phyloP scores from a whole-genome alignment of 2,113 vertebrate species.

The Uria lomvia region DNA sequence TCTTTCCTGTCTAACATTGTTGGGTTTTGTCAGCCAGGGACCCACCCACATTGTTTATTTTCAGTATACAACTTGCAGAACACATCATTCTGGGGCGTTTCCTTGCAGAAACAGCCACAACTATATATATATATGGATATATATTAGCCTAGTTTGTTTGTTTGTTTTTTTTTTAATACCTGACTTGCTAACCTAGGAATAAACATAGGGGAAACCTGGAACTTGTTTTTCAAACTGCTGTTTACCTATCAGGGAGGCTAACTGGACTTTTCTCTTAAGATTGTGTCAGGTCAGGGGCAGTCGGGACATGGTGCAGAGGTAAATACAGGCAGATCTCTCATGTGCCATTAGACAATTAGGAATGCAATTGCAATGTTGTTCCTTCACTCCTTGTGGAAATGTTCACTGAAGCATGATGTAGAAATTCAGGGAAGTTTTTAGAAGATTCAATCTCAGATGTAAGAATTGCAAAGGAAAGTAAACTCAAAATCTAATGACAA shows the following conservation, averaged over 20 bases:
- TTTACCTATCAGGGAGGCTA: neutral
- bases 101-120: neutral
- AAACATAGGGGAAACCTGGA: neutral
- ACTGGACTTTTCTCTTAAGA: neutral
- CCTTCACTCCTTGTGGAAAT: neutral
- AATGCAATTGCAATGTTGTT: neutral
- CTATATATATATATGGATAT: neutral
- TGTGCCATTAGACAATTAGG: neutral
- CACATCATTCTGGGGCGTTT: neutral
- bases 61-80: neutral
- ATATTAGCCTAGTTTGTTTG: neutral
- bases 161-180: neutral
- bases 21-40: neutral
- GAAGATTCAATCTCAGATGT: neutral
- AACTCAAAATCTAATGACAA: neutral
- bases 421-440: neutral
- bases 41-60: neutral
- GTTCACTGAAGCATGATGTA: neutral
- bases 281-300: neutral
- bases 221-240: neutral
- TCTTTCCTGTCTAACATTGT: neutral
- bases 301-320: neutral
- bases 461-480: neutral
- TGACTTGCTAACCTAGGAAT: neutral
- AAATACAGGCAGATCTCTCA: neutral